A percentile compares a stretch with the other conserved stretches of the same genome.
Conservation (phyloP, 2,113 vertebrate genomes). For the Tragulus kanchil region DNA sequence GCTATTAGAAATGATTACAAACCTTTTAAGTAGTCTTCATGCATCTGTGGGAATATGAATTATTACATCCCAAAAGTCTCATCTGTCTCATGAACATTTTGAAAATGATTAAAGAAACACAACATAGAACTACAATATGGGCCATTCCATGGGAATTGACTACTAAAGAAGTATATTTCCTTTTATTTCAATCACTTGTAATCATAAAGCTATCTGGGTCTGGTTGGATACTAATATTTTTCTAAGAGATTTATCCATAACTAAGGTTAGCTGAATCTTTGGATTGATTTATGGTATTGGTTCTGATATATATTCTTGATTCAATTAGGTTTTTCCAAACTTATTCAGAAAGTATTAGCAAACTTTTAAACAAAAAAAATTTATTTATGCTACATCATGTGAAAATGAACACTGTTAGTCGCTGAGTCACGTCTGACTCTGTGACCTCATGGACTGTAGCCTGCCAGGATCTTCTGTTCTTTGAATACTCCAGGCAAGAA, state of each 20-base stretch:
- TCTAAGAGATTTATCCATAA: not conserved
- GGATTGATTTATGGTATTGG: not conserved
- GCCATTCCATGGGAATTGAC: not conserved
- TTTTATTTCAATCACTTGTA: not conserved
- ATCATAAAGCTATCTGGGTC: not conserved
- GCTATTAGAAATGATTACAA: constrained; percentile 29
- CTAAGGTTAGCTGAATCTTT: not conserved
- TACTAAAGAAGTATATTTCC: not conserved
- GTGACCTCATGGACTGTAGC: not conserved
- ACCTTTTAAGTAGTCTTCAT: not conserved
- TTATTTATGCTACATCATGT: not conserved
- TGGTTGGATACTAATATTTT: not conserved
- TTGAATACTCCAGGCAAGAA: not conserved
- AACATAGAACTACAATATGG: not conserved
- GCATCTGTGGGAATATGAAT: not conserved
- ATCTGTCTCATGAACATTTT: not conserved
- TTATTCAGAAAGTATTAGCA: not conserved
- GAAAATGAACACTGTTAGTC: not conserved
- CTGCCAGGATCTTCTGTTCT: not conserved
- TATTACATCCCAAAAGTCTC: not conserved
- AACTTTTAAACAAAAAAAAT: not conserved
- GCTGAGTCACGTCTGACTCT: not conserved
- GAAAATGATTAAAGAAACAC: not conserved
- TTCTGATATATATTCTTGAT: constrained; percentile 28
- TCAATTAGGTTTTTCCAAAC: not conserved